These are phyloP conservation scores for Panagrolaimus sp. DNA, from an alignment of 1,140 invertebrate species.

Conservation along the genomic window DNA sequence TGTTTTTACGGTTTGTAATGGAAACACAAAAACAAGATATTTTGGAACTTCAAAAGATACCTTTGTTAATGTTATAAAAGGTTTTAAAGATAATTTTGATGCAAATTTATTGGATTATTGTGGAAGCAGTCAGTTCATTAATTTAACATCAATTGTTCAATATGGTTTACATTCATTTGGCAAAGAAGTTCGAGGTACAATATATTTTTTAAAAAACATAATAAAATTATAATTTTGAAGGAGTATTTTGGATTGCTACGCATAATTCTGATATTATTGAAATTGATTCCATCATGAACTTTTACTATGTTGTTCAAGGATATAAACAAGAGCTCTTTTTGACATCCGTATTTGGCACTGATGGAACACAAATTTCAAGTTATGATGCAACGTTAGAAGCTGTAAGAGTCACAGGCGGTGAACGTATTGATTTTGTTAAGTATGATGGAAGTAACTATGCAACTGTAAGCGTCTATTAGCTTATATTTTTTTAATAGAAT, in stretches of 20 bases:
- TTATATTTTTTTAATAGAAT: neutral
- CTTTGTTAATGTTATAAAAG: neutral
- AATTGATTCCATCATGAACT: neutral
- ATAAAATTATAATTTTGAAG: no score
- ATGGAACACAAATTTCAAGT: neutral
- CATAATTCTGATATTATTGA: neutral
- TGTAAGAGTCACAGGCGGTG: neutral
- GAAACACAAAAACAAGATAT: slow-evolving; percentile 8
- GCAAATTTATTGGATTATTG: neutral
- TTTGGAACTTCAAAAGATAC: slow-evolving; percentile 5
- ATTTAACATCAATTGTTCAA: neutral
- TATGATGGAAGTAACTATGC: neutral
- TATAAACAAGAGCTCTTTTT: slow-evolving; percentile 1
- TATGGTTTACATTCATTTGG: neutral
- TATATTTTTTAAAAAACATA: no score
- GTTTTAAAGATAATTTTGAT: neutral
- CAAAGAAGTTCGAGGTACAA: neutral
- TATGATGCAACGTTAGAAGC: neutral
- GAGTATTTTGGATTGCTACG: slow-evolving; percentile 1
- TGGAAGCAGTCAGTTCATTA: neutral
- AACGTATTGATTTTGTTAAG: neutral
- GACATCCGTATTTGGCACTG: neutral
- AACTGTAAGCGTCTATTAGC: neutral
- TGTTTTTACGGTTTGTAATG: neutral
- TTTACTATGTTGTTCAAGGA: slow-evolving; percentile 2